Evolutionary conservation across 92 coral and sea anemone genomes (phyloP), one percentile per base, ranked within the genome.

Genomic region (Virgularia gustaviana): DNA sequence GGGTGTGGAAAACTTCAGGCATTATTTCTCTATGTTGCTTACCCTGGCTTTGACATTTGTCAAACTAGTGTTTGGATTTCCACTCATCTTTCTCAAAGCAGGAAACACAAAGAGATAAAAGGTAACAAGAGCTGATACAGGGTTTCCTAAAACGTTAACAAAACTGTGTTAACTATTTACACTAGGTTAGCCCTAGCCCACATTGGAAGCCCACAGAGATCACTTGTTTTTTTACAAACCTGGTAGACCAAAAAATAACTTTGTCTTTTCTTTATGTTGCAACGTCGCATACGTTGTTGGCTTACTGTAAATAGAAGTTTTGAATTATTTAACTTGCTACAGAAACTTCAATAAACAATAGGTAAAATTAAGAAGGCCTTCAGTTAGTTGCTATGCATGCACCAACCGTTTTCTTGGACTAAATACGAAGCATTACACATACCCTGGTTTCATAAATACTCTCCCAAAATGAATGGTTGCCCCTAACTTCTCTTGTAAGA

Each of bases 401-500:
- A 38, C 22, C 0, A 31, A 55, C 24, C 18, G 27, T 25, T 12
- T 11, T 18, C 7, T 32, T n/a, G n/a, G n/a, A n/a, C n/a, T n/a
- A n/a, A n/a, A n/a, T n/a, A n/a, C n/a, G n/a, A n/a, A 0, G 3
- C 19, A n/a, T n/a, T n/a, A n/a, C n/a, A 44, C 68, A 9, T 80
- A 87, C 92, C 98, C 98, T 3, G 98, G 98, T 47, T 89, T 92
- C 98, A 92, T 92, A 57, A 92, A 92, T 11, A 92, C 94, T 73
- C 98, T 70, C 18, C 98, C 98, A 86, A 89, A 92, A 47, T 89
- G 98, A 32, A 89, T 74, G 22, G 92, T 86, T 15, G 98, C 98
- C 2, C 89, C 79, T 38, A 92, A 84, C 12, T 79, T 75, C 57
- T 87, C 94, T 71, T 92, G 81, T 41, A 92, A 78, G 25, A 92